Conservation (phyloP, 2,113 vertebrate genomes). For the Zosterops hypoxanthus region DNA sequence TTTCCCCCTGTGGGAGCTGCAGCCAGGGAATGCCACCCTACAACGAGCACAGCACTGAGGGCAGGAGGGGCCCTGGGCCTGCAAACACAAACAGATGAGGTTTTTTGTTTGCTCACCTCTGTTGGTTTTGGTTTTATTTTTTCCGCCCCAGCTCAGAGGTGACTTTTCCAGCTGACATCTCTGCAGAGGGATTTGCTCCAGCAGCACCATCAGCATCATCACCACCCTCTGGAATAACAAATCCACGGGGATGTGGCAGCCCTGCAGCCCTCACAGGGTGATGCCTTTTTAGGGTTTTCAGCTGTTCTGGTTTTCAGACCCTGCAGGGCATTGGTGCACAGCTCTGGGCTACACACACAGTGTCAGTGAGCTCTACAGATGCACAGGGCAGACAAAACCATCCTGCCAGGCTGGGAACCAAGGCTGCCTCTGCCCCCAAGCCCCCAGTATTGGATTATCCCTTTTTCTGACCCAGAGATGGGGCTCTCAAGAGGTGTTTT, state of each 20-base stretch:
- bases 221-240: conserved; percentile 53
- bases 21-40: neutral
- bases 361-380: neutral
- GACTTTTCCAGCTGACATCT: conserved; percentile 54
- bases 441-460: neutral
- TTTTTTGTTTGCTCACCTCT: conserved; percentile 33
- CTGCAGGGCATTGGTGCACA: no score
- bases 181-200: conserved; percentile 43
- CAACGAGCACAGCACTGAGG: neutral
- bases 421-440: neutral
- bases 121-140: neutral
- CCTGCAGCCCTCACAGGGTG: neutral
- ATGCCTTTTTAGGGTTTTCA: neutral
- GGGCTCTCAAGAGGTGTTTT: neutral
- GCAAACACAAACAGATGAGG: conserved; percentile 40
- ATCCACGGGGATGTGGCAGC: neutral
- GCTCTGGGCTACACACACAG: no score
- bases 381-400: neutral
- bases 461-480: neutral
- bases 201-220: neutral
- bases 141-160: neutral
- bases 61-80: neutral
- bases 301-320: neutral
- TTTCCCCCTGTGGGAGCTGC: neutral
- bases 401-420: neutral